Conservation (phyloP, 2,888 invertebrate genomes). For the Sinopyrophorus schimmeli region DNA sequence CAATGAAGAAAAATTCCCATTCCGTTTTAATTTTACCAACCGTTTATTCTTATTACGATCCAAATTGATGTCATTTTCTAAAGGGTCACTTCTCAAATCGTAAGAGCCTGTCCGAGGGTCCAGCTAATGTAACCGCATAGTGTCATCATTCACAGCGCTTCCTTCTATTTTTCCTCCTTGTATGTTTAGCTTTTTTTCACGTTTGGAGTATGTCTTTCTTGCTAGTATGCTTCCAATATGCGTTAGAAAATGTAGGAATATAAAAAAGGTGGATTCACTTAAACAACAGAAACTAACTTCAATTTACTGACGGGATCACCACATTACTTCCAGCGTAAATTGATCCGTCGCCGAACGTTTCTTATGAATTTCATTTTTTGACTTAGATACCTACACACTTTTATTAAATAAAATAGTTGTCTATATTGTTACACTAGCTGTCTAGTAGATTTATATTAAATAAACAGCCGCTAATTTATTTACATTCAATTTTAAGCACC, state of each 20-base stretch:
- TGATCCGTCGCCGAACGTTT: conserved; percentile 9
- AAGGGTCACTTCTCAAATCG: conserved; percentile 37
- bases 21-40: conserved; percentile 29
- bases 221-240: background rate
- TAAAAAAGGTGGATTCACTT: no score
- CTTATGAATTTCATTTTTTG: conserved; percentile 5
- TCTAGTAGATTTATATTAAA: no score
- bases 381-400: no score
- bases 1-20: conserved; percentile 24
- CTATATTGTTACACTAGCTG: no score
- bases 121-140: conserved; percentile 29
- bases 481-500: no score
- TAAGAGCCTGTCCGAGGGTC: conserved; percentile 36
- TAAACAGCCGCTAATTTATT: no score
- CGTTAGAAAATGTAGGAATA: no score
- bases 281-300: conserved; percentile 13
- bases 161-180: conserved; percentile 18
- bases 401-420: no score
- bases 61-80: conserved; percentile 33
- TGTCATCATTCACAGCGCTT: conserved; percentile 37
- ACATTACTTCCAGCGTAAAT: conserved; percentile 18
- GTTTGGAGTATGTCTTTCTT: conserved; percentile 6
- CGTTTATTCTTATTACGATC: conserved; percentile 29
- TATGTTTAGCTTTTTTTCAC: conserved; percentile 15
- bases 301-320: conserved; percentile 20